Conservation (phyloP, 2,113 vertebrate genomes). For the Marmota flaviventris region DNA sequence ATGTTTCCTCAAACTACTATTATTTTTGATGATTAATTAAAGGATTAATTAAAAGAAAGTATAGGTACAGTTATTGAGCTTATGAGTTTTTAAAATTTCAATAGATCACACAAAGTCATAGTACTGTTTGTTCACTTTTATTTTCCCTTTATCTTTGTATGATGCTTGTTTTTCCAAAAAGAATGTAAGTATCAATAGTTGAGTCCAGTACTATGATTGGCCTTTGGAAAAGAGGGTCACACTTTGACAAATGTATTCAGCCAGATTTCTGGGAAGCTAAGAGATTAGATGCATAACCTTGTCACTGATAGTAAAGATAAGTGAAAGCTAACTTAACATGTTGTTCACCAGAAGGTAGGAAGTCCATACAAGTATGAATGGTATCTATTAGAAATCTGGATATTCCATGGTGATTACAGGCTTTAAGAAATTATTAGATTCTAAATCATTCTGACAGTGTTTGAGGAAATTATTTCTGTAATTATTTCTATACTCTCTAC, state of each 20-base stretch:
- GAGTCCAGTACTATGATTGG: conserved; percentile 16
- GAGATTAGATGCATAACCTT: neutral
- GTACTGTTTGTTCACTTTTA: neutral
- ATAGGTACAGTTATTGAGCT: neutral
- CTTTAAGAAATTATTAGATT: neutral
- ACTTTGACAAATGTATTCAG: neutral
- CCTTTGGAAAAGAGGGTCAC: neutral
- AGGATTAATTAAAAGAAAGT: neutral
- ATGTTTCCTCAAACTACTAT: neutral
- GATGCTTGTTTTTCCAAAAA: conserved; percentile 57
- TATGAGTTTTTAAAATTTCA: neutral
- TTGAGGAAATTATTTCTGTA: neutral
- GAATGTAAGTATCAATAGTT: conserved; percentile 22
- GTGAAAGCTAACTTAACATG: neutral
- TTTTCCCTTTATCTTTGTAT: neutral
- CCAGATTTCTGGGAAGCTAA: neutral
- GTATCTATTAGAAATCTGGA: neutral
- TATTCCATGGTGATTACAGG: neutral
- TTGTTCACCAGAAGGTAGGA: neutral
- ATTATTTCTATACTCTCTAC: neutral
- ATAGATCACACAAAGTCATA: neutral
- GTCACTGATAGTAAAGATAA: conserved; percentile 31
- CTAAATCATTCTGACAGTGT: neutral
- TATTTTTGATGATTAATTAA: neutral
- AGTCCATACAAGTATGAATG: neutral